These are phyloP conservation scores for Helicoverpa armigera DNA, from an alignment of 1,140 invertebrate genomes.

Conservation along the genomic window DNA sequence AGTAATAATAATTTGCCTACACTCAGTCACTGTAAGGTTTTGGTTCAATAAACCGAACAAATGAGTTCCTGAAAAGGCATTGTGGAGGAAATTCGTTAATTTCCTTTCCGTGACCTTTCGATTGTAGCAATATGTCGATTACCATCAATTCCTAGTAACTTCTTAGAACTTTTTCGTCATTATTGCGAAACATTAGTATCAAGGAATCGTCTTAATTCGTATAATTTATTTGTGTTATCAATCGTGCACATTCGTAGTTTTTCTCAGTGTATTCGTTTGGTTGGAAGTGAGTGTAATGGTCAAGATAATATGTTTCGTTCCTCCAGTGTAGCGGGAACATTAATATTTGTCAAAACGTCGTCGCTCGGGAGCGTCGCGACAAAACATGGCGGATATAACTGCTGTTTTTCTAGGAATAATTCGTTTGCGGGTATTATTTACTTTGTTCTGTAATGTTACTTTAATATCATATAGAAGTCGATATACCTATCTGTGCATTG, in stretches of 20 bases:
- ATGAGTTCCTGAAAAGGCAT: slow-evolving; percentile 1
- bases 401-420: slow-evolving; percentile 42
- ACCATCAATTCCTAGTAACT: not conserved
- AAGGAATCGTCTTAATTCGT: slow-evolving; percentile 18
- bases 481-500: too few relatives aligned
- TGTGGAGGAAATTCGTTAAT: slow-evolving; percentile 25
- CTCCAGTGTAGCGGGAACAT: slow-evolving; percentile 53
- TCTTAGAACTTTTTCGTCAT: not conserved
- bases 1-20: too few relatives aligned
- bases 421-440: slow-evolving; percentile 24
- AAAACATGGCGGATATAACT: slow-evolving; percentile 50
- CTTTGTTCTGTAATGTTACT: not conserved
- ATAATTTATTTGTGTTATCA: slow-evolving; percentile 45
- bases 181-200: not conserved
- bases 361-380: slow-evolving; percentile 50
- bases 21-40: too few relatives aligned
- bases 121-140: slow-evolving; percentile 18
- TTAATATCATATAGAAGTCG: not conserved
- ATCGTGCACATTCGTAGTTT: slow-evolving; percentile 43
- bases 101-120: slow-evolving; percentile 35
- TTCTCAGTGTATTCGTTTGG: slow-evolving; percentile 40
- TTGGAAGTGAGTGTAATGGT: slow-evolving; percentile 50
- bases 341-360: slow-evolving; percentile 64
- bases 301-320: slow-evolving; percentile 56
- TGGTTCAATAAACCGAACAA: not conserved